These are phyloP conservation scores for Meandrina meandrites DNA, from an alignment of 92 coral and sea anemone species.

Conservation along the genomic window DNA sequence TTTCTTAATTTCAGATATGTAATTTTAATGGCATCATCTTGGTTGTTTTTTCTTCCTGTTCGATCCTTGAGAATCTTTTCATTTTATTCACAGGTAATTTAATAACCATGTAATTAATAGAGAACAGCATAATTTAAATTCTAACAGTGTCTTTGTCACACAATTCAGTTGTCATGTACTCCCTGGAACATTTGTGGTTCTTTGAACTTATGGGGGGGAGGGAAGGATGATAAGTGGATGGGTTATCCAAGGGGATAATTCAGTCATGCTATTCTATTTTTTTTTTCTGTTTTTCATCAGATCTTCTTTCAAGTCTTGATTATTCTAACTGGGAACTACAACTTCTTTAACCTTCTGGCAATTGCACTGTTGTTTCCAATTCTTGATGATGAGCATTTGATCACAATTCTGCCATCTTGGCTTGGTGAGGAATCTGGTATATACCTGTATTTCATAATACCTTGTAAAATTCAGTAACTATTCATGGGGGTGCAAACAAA, in stretches of 20 bases:
- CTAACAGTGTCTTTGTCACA: not conserved
- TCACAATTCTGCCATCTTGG: conserved; percentile 54
- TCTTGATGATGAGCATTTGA: conserved; percentile 77
- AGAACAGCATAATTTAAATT: not conserved
- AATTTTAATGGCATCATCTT: conserved; percentile 78
- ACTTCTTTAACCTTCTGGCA: conserved; percentile 91
- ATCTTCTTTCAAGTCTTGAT: conserved; percentile 83
- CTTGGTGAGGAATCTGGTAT: conserved; percentile 49
- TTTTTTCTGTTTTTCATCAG: conserved; percentile 52
- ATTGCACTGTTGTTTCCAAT: conserved; percentile 62
- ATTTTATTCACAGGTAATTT: conserved; percentile 86
- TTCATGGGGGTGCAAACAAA: too few relatives aligned
- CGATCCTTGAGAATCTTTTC: conserved; percentile 92
- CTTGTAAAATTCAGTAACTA: too few relatives aligned
- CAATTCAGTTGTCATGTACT: not conserved
- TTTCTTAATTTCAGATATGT: conserved; percentile 74
- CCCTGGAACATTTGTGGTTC: too few relatives aligned
- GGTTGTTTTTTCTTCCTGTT: conserved; percentile 93
- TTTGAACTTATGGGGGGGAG: too few relatives aligned
- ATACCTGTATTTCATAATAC: not conserved
- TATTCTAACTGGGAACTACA: conserved; percentile 92
- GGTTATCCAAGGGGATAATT: too few relatives aligned
- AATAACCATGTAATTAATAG: not conserved
- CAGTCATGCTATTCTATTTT: too few relatives aligned
- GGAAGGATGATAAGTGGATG: too few relatives aligned